Evolutionary conservation across 2,113 vertebrate genomes (phyloP).

Genomic region (Aphyosemion australe): DNA sequence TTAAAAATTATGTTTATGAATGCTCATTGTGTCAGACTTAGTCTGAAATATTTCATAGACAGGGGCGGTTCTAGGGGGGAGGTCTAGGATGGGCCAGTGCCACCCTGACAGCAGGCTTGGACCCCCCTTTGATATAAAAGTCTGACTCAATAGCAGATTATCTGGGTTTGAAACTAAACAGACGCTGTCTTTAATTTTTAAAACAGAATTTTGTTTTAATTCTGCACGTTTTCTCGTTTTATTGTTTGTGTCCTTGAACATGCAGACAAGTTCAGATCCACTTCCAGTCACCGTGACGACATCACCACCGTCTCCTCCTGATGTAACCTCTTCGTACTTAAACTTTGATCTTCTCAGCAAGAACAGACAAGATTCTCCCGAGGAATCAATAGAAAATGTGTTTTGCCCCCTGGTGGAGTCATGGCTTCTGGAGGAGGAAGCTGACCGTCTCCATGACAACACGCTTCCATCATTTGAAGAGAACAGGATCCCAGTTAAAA

Average conservation of each 20-base stretch:
- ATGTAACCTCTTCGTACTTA: neutral
- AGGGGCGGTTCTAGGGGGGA: too few species aligned
- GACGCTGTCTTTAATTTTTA: too few species aligned
- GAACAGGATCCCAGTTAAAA: neutral
- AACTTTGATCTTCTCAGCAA: neutral
- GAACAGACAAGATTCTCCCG: neutral
- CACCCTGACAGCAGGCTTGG: too few species aligned
- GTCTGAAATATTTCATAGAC: too few species aligned
- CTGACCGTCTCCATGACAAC: fast-evolving
- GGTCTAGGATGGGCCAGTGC: too few species aligned
- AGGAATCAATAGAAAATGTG: neutral
- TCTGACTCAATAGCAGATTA: too few species aligned
- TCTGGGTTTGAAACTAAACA: too few species aligned
- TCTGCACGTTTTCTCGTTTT: too few species aligned
- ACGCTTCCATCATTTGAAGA: neutral
- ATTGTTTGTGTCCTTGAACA: too few species aligned
- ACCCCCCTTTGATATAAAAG: too few species aligned
- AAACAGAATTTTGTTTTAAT: neutral
- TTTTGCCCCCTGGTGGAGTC: neutral
- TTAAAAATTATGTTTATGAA: too few species aligned
- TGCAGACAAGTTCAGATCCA: neutral
- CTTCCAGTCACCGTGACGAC: neutral
- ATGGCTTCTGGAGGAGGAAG: neutral
- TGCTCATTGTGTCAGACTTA: too few species aligned
- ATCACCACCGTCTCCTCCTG: fast-evolving